A percentile compares a stretch with the other conserved stretches of the same genome.
phyloP scores from a whole-genome alignment of 1,140 invertebrate species.

The Saccostrea cuccullata region DNA sequence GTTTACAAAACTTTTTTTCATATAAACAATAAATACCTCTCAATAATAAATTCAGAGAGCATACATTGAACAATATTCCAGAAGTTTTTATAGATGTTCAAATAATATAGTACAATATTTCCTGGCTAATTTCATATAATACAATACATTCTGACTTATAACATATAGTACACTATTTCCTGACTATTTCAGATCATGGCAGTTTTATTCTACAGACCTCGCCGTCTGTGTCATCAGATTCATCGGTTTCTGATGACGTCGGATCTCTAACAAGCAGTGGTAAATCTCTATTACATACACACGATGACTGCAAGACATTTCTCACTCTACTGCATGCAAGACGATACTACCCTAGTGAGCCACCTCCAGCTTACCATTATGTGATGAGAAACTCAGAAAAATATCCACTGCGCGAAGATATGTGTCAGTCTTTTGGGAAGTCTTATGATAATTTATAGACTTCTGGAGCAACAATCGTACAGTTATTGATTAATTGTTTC shows the following conservation, averaged over 20 bases:
- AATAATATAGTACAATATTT: no score
- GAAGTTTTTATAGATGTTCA: no score
- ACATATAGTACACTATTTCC: background rate
- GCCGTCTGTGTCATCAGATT: background rate
- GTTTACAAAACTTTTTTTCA: no score
- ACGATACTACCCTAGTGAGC: background rate
- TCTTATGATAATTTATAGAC: background rate
- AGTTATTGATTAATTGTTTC: no score
- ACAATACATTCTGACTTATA: no score
- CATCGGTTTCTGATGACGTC: background rate
- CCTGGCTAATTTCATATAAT: no score
- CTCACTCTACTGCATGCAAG: background rate
- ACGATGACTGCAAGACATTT: constrained; percentile 10
- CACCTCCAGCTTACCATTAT: background rate
- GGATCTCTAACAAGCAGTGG: background rate
- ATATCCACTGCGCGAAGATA: background rate
- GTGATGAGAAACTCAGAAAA: constrained; percentile 5
- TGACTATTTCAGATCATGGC: background rate
- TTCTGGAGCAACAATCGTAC: background rate
- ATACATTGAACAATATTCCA: no score
- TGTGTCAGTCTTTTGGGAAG: background rate
- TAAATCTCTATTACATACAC: background rate
- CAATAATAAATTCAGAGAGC: no score
- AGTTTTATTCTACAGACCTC: background rate
- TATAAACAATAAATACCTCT: no score